Percentiles rank a stretch among this genome's conserved stretches.
Conservation (phyloP, 2,888 invertebrate species). For the Melolontha melolontha region DNA sequence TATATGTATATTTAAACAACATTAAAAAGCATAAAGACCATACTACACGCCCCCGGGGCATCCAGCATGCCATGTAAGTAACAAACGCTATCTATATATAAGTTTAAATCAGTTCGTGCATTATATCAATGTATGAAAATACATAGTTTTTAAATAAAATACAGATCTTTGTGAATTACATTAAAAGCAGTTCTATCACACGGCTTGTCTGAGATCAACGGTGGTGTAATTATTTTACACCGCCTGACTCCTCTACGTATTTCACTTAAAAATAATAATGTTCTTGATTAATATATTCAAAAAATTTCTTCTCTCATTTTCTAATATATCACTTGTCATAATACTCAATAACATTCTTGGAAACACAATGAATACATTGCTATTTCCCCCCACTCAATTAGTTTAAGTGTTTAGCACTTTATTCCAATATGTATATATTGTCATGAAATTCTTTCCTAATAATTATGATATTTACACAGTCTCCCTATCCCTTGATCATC, state of each 20-base stretch:
- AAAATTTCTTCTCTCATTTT: slow-evolving; percentile 40
- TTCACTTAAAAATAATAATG: slow-evolving; percentile 56
- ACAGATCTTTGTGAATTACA: slow-evolving; percentile 64
- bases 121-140: slow-evolving; percentile 56
- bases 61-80: slow-evolving; percentile 58
- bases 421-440: slow-evolving; percentile 54
- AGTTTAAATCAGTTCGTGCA: slow-evolving; percentile 59
- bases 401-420: slow-evolving; percentile 31
- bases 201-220: slow-evolving; percentile 64
- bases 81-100: slow-evolving; percentile 55
- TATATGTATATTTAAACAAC: slow-evolving; percentile 53
- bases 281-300: slow-evolving; percentile 54
- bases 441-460: slow-evolving; percentile 56
- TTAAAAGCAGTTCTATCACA: slow-evolving; percentile 66
- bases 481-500: slow-evolving; percentile 42
- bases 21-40: slow-evolving; percentile 57
- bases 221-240: slow-evolving; percentile 48
- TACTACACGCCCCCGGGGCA: slow-evolving; percentile 47
- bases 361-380: slow-evolving; percentile 45
- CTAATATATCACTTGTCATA: slow-evolving; percentile 58
- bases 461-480: slow-evolving; percentile 47
- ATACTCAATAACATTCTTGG: slow-evolving; percentile 55
- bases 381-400: slow-evolving; percentile 53
- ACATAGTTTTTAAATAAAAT: slow-evolving; percentile 59
- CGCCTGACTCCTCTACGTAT: slow-evolving; percentile 53